Conservation (phyloP, 2,113 vertebrate species). For the Crotalus tigris region DNA sequence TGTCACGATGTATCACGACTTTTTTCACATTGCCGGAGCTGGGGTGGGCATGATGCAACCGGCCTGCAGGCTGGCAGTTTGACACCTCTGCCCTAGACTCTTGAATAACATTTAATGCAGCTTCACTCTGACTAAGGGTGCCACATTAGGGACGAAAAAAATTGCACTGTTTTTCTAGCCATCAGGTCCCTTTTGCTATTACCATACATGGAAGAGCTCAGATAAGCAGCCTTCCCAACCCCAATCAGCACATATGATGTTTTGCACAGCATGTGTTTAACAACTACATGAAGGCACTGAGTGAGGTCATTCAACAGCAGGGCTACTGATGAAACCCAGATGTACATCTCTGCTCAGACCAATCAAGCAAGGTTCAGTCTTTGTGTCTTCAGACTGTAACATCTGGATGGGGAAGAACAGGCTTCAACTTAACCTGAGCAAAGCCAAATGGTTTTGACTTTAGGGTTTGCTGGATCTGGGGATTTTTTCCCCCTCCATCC, state of each 20-base stretch:
- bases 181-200: neutral
- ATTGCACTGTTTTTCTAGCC: neutral
- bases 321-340: neutral
- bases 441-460: neutral
- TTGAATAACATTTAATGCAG: neutral
- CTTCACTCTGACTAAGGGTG: neutral
- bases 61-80: no score
- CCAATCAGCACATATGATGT: neutral
- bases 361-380: neutral
- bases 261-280: neutral
- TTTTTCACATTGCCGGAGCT: no score
- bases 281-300: neutral
- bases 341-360: neutral
- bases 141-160: neutral
- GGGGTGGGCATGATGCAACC: no score
- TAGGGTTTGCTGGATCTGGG: neutral
- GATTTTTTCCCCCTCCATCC: neutral
- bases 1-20: no score
- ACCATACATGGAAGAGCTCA: neutral
- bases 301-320: neutral
- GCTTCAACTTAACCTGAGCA: neutral
- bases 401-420: neutral
- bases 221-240: neutral
- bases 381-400: neutral
- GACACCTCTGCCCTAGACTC: neutral